Evolutionary conservation across 1,140 invertebrate species (phyloP).

Genomic region (Bombyx mori): DNA sequence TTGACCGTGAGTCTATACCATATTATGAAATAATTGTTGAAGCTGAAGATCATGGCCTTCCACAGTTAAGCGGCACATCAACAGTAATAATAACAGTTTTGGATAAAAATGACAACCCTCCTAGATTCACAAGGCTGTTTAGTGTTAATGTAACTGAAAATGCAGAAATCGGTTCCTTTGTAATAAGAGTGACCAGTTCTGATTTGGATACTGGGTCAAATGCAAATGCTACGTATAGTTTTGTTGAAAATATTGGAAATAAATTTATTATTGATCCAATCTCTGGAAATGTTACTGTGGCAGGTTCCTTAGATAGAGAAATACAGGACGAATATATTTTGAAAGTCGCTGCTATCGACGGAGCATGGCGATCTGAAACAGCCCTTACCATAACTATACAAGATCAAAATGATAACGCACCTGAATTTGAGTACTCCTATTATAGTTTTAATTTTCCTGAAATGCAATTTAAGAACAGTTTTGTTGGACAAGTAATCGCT

Average conservation of each 20-base stretch:
- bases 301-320: constrained; percentile 87
- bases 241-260: constrained; percentile 88
- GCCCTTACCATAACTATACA: constrained; percentile 93
- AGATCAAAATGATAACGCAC: constrained; percentile 95
- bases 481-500: constrained; percentile 91
- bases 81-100: constrained; percentile 87
- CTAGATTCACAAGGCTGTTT: constrained; percentile 92
- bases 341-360: constrained; percentile 89
- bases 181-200: constrained; percentile 92
- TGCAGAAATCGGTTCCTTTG: constrained; percentile 91
- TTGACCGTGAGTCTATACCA: constrained; percentile 91
- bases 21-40: constrained; percentile 85
- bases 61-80: constrained; percentile 85
- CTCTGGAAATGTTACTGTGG: constrained; percentile 93
- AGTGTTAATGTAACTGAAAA: constrained; percentile 97
- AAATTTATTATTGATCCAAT: constrained; percentile 91
- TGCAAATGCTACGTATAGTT: constrained; percentile 90
- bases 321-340: constrained; percentile 91
- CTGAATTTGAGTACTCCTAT: constrained; percentile 88
- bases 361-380: constrained; percentile 90
- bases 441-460: constrained; percentile 95
- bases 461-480: constrained; percentile 81
- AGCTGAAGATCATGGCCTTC: constrained; percentile 89
- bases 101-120: constrained; percentile 96
- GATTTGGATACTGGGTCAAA: constrained; percentile 90